Evolutionary conservation across 2,888 invertebrate species (phyloP).

Genomic region (Oscheius onirici): DNA sequence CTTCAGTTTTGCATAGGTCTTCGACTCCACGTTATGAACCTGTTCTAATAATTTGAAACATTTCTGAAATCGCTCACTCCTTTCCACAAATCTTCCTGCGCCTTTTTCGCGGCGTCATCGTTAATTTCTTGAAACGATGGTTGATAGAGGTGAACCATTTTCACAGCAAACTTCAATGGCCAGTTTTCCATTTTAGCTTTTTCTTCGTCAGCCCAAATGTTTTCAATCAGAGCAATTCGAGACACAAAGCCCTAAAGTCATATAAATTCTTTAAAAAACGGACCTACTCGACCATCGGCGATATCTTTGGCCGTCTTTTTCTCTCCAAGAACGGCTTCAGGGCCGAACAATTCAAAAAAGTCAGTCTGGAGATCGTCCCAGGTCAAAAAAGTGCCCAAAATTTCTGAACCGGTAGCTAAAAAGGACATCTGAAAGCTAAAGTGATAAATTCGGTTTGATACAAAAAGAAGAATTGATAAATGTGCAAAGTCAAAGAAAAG

Average conservation of each 20-base stretch:
- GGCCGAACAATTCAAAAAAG: slow-evolving; percentile 9
- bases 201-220: slow-evolving; percentile 2
- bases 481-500: no score
- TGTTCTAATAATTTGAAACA: no score
- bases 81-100: no score
- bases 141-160: slow-evolving; percentile 19
- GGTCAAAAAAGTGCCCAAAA: slow-evolving; percentile 14
- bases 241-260: slow-evolving; percentile 22
- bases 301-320: slow-evolving; percentile 2
- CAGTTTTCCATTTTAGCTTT: neutral
- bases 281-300: slow-evolving; percentile 13
- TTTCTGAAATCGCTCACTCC: no score
- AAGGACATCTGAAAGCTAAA: no score
- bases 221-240: slow-evolving; percentile 7
- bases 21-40: slow-evolving; percentile 18
- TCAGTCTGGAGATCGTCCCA: slow-evolving; percentile 15
- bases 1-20: neutral
- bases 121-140: no score
- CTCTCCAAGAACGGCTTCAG: neutral
- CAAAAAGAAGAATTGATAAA: no score
- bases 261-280: neutral
- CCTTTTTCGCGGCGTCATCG: no score
- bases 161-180: slow-evolving; percentile 11
- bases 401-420: neutral
- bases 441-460: no score